Conservation (phyloP, 2,797 vertebrate species). For the Telmatherina bonti region DNA sequence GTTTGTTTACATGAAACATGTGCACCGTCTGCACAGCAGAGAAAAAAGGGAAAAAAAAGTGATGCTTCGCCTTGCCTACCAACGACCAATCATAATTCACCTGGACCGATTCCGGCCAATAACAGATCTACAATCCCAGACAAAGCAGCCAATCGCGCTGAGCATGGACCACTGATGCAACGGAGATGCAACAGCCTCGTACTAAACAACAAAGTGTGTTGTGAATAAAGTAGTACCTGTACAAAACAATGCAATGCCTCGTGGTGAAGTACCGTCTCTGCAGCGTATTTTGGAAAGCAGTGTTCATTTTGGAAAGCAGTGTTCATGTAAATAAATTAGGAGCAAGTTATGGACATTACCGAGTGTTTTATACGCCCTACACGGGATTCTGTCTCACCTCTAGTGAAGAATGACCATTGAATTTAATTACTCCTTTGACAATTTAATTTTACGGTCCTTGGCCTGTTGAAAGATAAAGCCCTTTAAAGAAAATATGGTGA, state of each 20-base stretch:
- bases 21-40: constrained; percentile 76
- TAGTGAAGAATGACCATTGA: not conserved
- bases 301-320: not conserved
- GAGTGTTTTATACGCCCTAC: not conserved
- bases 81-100: constrained; percentile 77
- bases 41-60: constrained; percentile 51
- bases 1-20: constrained; percentile 87
- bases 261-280: not conserved
- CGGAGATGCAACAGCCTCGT: constrained; percentile 81
- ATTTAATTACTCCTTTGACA: not conserved
- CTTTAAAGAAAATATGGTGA: not conserved
- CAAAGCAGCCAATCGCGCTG: constrained; percentile 73
- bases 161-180: constrained; percentile 85
- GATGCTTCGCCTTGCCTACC: constrained; percentile 66
- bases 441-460: not conserved
- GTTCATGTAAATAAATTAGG: not conserved
- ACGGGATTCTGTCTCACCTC: not conserved
- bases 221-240: constrained; percentile 78
- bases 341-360: not conserved
- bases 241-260: constrained; percentile 48
- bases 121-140: constrained; percentile 26
- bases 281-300: not conserved
- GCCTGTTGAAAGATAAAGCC: not conserved
- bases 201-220: constrained; percentile 73
- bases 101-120: constrained; percentile 73